Percentiles rank a stretch among this genome's conserved stretches.
Evolutionary conservation across 2,888 invertebrate genomes (phyloP).

Genomic region (Meiosimyza platycephala): DNA sequence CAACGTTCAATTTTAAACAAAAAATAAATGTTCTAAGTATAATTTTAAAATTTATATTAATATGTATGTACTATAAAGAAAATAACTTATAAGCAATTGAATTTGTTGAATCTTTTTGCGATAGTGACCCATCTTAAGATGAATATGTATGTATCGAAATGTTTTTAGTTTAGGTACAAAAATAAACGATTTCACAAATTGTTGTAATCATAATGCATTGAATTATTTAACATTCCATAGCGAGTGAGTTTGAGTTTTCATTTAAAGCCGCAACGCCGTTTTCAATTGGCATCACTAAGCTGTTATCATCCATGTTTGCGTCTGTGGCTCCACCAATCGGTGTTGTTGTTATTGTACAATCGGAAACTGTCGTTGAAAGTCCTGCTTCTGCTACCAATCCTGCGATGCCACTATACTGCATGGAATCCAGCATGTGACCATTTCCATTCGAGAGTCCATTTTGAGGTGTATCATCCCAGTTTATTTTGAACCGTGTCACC

Average conservation of each 20-base stretch:
- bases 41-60: conserved; percentile 5
- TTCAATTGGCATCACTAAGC: conserved; percentile 62
- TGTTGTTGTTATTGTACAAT: conserved; percentile 11
- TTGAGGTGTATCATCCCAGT: conserved; percentile 85
- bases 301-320: conserved; percentile 62
- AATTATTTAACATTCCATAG: conserved; percentile 65
- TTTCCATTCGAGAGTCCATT: conserved; percentile 52
- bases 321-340: conserved; percentile 45
- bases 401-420: conserved; percentile 42
- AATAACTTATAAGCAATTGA: conserved; percentile 13
- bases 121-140: neutral
- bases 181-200: neutral
- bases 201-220: neutral
- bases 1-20: neutral
- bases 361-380: too few species aligned
- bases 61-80: neutral
- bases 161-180: conserved; percentile 16
- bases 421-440: conserved; percentile 50
- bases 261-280: conserved; percentile 62
- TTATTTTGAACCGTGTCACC: conserved; percentile 96
- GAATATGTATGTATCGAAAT: neutral
- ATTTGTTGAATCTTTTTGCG: neutral
- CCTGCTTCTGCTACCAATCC: conserved; percentile 18
- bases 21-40: neutral
- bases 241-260: conserved; percentile 67